A percentile compares a stretch with the other conserved stretches of the same genome.
Evolutionary conservation across 2,888 invertebrate species (phyloP).

Genomic region (Synanthedon vespiformis): DNA sequence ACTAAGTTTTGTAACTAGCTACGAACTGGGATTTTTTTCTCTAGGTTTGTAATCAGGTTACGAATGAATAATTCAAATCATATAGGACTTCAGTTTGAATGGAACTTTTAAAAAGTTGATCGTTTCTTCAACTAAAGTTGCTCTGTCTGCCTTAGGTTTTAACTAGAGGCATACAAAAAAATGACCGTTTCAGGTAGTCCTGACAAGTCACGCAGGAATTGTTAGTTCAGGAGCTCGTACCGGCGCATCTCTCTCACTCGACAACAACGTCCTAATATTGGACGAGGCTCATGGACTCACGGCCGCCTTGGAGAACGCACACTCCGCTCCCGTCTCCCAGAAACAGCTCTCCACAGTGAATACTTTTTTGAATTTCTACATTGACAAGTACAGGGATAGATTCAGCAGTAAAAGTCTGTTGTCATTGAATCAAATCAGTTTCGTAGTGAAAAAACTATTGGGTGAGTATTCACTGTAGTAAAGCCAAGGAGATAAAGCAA

Average conservation of each 20-base stretch:
- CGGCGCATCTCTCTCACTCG: conserved; percentile 57
- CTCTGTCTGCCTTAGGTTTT: too few relatives aligned
- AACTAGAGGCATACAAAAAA: background rate
- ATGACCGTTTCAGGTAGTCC: conserved; percentile 32
- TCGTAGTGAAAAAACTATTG: conserved; percentile 76
- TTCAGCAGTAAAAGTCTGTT: conserved; percentile 85
- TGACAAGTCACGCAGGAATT: conserved; percentile 58
- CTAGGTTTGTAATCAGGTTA: too few relatives aligned
- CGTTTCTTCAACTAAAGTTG: too few relatives aligned
- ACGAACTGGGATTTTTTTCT: too few relatives aligned
- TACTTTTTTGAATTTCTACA: conserved; percentile 77
- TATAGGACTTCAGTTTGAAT: too few relatives aligned
- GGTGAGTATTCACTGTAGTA: conserved; percentile 34
- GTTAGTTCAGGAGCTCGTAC: conserved; percentile 53
- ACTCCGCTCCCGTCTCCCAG: conserved; percentile 80
- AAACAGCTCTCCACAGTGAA: conserved; percentile 75
- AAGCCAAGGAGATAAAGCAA: too few relatives aligned
- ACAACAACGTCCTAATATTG: conserved; percentile 84
- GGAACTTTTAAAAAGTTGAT: too few relatives aligned
- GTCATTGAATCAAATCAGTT: conserved; percentile 83
- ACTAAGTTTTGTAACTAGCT: too few relatives aligned
- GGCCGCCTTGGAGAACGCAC: conserved; percentile 88
- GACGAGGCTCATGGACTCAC: conserved; percentile 98
- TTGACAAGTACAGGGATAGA: conserved; percentile 77
- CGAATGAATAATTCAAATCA: too few relatives aligned